These are phyloP conservation scores for Tarsius wallacei DNA, from an alignment of 2,797 vertebrate species.

Conservation along the genomic window DNA sequence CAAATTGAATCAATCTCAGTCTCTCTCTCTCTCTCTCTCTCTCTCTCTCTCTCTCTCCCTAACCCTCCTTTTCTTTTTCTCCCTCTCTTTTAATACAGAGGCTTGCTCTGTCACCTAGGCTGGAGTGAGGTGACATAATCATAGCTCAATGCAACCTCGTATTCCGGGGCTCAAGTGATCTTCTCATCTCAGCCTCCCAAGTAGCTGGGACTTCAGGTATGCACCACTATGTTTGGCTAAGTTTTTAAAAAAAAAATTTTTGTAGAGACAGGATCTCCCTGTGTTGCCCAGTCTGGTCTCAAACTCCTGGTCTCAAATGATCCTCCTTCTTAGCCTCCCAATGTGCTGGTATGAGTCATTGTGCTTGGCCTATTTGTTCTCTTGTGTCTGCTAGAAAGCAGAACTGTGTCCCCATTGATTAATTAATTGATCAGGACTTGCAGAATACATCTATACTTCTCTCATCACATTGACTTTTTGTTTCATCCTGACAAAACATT, in stretches of 20 bases:
- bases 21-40: neutral
- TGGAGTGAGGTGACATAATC: too few species aligned
- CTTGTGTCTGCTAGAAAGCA: neutral
- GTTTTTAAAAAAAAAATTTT: neutral
- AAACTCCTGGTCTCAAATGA: neutral
- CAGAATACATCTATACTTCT: neutral
- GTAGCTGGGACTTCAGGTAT: too few species aligned
- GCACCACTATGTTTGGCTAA: too few species aligned
- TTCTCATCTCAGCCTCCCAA: too few species aligned
- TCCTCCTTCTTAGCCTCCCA: neutral
- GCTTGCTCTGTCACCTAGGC: too few species aligned
- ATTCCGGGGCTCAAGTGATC: too few species aligned
- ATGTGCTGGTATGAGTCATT: neutral
- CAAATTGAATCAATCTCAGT: neutral
- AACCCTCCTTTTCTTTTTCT: fast-evolving
- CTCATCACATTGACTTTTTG: conserved; percentile 11
- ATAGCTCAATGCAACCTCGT: too few species aligned
- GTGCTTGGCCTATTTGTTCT: neutral
- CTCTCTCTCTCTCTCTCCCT: too few species aligned
- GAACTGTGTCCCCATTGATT: neutral
- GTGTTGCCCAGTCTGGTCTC: neutral
- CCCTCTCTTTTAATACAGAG: too few species aligned
- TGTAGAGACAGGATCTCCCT: neutral
- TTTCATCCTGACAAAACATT: conserved; percentile 35
- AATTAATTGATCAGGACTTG: neutral